These are phyloP conservation scores for Ophonus ardosiacus DNA, from an alignment of 2,888 invertebrate genomes.

Conservation along the genomic window DNA sequence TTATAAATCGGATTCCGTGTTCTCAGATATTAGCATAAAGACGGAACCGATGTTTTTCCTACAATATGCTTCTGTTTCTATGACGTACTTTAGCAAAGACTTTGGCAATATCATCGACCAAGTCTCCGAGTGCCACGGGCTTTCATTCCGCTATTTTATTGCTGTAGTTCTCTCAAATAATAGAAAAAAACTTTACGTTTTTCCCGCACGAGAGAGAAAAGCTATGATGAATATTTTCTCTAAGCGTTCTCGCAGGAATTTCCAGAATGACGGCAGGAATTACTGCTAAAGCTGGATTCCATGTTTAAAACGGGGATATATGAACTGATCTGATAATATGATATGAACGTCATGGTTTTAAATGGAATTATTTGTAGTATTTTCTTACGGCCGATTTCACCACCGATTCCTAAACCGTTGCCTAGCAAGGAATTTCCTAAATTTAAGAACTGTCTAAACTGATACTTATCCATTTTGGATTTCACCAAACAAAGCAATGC, in stretches of 20 bases:
- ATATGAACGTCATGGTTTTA: too few species aligned
- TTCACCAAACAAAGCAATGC: too few species aligned
- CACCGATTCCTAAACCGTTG: too few species aligned
- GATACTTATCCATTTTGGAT: too few species aligned
- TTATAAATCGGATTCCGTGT: conserved; percentile 41
- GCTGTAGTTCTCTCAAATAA: conserved; percentile 38
- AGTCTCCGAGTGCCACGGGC: conserved; percentile 14
- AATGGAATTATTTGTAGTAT: too few species aligned
- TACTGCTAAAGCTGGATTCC: neutral
- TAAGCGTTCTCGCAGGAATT: conserved; percentile 21
- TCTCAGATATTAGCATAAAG: conserved; percentile 51
- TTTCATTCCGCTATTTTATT: conserved; percentile 48
- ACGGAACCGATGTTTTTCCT: conserved; percentile 46
- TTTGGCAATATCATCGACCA: conserved; percentile 25
- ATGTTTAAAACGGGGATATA: too few species aligned
- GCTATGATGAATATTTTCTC: conserved; percentile 27
- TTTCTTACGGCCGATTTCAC: too few species aligned
- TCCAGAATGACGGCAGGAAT: neutral
- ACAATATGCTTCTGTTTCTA: conserved; percentile 40
- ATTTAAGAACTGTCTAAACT: too few species aligned
- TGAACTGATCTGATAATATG: too few species aligned
- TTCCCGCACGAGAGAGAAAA: neutral
- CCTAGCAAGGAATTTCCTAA: too few species aligned
- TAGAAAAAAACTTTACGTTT: conserved; percentile 27
- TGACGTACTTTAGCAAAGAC: conserved; percentile 45